A percentile compares a stretch with the other conserved stretches of the same genome.
These are phyloP conservation scores for Nemotelus pantherinus DNA, from an alignment of 2,888 invertebrate genomes.

Conservation along the genomic window DNA sequence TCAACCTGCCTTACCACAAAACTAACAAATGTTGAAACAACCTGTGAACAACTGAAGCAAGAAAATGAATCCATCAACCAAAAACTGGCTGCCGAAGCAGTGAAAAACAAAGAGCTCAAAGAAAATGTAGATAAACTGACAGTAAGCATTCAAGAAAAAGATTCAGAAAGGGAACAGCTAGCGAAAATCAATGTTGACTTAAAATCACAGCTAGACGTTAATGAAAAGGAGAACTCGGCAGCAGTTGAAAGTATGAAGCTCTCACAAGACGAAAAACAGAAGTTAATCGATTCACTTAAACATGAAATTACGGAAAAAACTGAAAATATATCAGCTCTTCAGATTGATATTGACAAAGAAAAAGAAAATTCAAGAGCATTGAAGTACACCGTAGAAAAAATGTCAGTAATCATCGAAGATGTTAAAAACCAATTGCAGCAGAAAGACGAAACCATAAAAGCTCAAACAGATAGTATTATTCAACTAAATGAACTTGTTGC, in stretches of 20 bases:
- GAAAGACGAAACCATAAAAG: slow-evolving; percentile 30
- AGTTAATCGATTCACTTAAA: not conserved
- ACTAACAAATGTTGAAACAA: not conserved
- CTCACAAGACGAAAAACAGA: not conserved
- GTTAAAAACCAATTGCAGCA: slow-evolving; percentile 11
- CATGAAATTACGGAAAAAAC: slow-evolving; percentile 5
- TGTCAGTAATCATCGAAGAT: not conserved
- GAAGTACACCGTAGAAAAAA: not conserved
- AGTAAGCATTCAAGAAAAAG: slow-evolving; percentile 10
- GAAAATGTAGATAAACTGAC: slow-evolving; percentile 20
- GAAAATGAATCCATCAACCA: not conserved
- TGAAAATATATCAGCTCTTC: not conserved
- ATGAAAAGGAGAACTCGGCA: slow-evolving; percentile 22
- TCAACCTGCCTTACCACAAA: not conserved
- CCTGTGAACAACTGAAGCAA: not conserved
- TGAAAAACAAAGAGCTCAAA: not conserved
- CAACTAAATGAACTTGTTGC: slow-evolving; percentile 54
- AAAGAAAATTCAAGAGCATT: slow-evolving; percentile 7
- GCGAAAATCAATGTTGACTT: not conserved
- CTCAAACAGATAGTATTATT: slow-evolving; percentile 16
- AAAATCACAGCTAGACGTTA: not conserved
- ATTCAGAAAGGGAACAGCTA: not conserved
- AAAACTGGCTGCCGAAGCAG: not conserved
- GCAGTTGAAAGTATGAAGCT: not conserved
- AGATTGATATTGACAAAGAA: slow-evolving; percentile 11